Base-by-base conservation (phyloP, 2,113 vertebrate species). In the Poecilia latipinna region DNA sequence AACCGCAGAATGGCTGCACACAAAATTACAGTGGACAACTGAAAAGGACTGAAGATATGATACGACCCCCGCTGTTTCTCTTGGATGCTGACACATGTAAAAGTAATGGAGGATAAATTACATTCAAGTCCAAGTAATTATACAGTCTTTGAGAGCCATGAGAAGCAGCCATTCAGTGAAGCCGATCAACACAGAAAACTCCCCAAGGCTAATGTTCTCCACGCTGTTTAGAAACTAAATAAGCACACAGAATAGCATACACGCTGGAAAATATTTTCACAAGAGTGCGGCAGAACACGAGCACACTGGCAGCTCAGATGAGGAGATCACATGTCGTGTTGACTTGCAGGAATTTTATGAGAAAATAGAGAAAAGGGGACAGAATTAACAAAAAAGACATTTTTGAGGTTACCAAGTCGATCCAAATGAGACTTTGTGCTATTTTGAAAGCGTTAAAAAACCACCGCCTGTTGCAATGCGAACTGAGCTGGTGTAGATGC, bases 101-200 rank as follows among this genome's bases (percentile, higher is more conserved):
- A 86, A 84, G 75, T 82, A 42, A 68, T 28, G 66, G 39, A 60
- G 68, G 70, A 77, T 74, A 79, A 82, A 88, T 86, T 82, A 72
- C 78, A 79, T 81, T 86, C 69, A 69, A 74, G 79, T 74, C 37
- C 37, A 63, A 75, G 63, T 78, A 74, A 91, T 92, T 92, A 89
- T 80, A 72, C 72, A 90, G 86, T 70, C 76, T 93, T 89, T 87
- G 83, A 92, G 72, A 81, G 79, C 54, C 86, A 92, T 91, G 90
- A 94, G 90, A 92, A 87, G 89, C 87, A 93, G 89, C 73, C 91
- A 92, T 92, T 95, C 89, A 92, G 78, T n/a, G 67, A 80, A 57
- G 73, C 81, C 66, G 72, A 84, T 84, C 65, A 85, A 77, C 85
- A 78, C 72, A 75, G 84, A 89, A 89, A 92, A 93, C 84, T 80